A percentile compares a stretch with the other conserved stretches of the same genome.
Evolutionary conservation across 2,888 invertebrate species (phyloP).

Genomic region (Hecatera dysodea): DNA sequence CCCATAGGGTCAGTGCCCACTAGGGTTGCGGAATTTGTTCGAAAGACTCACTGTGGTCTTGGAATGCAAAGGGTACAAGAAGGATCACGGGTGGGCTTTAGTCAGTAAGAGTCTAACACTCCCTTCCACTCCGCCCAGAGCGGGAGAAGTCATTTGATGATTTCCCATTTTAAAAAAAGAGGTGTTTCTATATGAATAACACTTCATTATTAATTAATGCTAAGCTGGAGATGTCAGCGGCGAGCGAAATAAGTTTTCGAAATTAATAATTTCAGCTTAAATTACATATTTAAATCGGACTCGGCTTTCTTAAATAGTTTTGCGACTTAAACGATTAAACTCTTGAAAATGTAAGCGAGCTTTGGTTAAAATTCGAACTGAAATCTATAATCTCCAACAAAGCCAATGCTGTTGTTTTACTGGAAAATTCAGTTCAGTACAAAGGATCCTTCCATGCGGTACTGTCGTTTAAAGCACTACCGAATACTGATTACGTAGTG

Average conservation of each 20-base stretch:
- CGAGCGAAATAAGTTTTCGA: slow-evolving; percentile 12
- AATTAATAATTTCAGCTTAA: neutral
- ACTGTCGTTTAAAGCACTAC: neutral
- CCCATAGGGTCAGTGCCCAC: too few relatives aligned
- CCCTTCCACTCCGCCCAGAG: too few relatives aligned
- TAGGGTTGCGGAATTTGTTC: too few relatives aligned
- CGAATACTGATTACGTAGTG: too few relatives aligned
- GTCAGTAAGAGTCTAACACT: too few relatives aligned
- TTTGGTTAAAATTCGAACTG: neutral
- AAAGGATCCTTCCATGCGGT: neutral
- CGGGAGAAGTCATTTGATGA: too few relatives aligned
- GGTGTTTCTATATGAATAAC: slow-evolving; percentile 17
- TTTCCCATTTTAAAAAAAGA: too few relatives aligned
- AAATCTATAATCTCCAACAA: neutral
- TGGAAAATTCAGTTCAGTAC: neutral
- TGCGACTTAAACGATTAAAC: neutral
- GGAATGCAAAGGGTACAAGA: too few relatives aligned
- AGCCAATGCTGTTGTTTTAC: too few relatives aligned
- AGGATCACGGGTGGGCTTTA: too few relatives aligned
- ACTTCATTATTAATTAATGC: slow-evolving; percentile 11
- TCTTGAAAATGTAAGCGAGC: neutral
- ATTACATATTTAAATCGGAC: slow-evolving; percentile 3
- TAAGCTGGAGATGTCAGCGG: neutral
- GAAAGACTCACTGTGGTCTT: too few relatives aligned
- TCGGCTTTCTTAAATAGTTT: neutral